Conservation (phyloP, 2,888 invertebrate species). For the Aspidapion aeneum region DNA sequence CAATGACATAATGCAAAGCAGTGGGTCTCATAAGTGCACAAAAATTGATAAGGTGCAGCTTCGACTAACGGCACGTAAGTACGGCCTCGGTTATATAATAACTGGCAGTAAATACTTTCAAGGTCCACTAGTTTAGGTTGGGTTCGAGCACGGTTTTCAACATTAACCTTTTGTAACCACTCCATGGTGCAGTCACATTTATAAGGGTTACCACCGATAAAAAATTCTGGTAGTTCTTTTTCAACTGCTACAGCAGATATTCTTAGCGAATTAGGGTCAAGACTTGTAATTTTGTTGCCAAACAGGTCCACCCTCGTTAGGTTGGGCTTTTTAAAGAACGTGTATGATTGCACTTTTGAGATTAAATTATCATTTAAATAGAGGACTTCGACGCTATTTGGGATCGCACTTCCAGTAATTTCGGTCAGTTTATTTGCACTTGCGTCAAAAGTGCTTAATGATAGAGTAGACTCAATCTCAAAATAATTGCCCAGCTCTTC, state of each 20-base stretch:
- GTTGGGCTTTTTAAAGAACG: slow-evolving; percentile 84
- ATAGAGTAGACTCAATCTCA: slow-evolving; percentile 76
- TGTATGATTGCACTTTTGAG: slow-evolving; percentile 79
- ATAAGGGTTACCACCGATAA: slow-evolving; percentile 81
- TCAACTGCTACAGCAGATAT: slow-evolving; percentile 72
- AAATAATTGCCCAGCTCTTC: slow-evolving; percentile 80
- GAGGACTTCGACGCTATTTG: slow-evolving; percentile 76
- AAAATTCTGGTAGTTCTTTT: slow-evolving; percentile 74
- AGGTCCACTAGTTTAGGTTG: slow-evolving; percentile 81
- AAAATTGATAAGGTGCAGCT: slow-evolving; percentile 76
- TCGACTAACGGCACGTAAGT: slow-evolving; percentile 72
- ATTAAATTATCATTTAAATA: slow-evolving; percentile 79
- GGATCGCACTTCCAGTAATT: slow-evolving; percentile 78
- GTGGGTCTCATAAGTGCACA: slow-evolving; percentile 80
- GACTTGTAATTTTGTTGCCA: slow-evolving; percentile 73
- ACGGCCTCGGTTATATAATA: slow-evolving; percentile 73
- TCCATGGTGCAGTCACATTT: slow-evolving; percentile 90
- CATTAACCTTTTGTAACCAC: slow-evolving; percentile 81
- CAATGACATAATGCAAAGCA: slow-evolving; percentile 87
- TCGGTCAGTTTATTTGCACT: slow-evolving; percentile 78
- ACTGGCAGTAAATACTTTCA: slow-evolving; percentile 77
- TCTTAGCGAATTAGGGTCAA: slow-evolving; percentile 71
- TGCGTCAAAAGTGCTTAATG: slow-evolving; percentile 76
- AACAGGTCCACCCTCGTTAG: slow-evolving; percentile 77
- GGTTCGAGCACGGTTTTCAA: slow-evolving; percentile 68